Evolutionary conservation across 35 echinoderm and acorn worm species (phyloP).

Genomic region (Diadema setosum): DNA sequence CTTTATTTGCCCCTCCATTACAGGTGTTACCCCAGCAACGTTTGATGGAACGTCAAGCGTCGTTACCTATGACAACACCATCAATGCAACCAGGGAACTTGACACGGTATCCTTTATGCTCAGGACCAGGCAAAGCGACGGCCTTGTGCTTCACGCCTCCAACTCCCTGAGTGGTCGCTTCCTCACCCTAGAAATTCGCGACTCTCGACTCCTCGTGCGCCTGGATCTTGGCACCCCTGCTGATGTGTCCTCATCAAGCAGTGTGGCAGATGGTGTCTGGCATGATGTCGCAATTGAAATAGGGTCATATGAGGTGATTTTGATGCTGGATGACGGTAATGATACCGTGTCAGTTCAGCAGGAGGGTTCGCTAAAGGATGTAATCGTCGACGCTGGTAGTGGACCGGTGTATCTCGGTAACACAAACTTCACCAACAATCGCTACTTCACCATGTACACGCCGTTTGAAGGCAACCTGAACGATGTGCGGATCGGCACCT

Average conservation of each 20-base stretch:
- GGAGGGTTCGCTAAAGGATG: background rate
- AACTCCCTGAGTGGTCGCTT: slow-evolving; percentile 32
- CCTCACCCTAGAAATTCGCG: slow-evolving; percentile 48
- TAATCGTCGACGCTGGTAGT: slow-evolving; percentile 12
- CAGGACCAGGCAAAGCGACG: slow-evolving; percentile 4
- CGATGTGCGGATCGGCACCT: slow-evolving; percentile 58
- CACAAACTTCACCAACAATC: slow-evolving; percentile 9
- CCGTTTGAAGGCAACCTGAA: slow-evolving; percentile 71
- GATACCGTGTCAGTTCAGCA: background rate
- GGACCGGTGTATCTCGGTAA: slow-evolving; percentile 30
- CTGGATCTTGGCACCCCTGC: background rate
- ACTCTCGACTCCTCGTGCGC: background rate
- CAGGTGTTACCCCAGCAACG: slow-evolving; percentile 67
- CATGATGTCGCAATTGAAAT: slow-evolving; percentile 53
- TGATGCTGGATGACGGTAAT: slow-evolving; percentile 16
- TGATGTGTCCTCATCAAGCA: background rate
- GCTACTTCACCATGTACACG: slow-evolving; percentile 6
- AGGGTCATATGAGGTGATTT: background rate
- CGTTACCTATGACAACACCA: slow-evolving; percentile 52
- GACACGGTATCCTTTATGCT: slow-evolving; percentile 37
- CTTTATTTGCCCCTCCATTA: background rate
- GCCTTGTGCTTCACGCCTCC: slow-evolving; percentile 53
- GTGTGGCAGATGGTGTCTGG: slow-evolving; percentile 77
- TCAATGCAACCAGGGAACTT: background rate
- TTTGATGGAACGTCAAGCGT: slow-evolving; percentile 32